Evolutionary conservation across 2,113 vertebrate species (phyloP).

Genomic region (Eonycteris spelaea): DNA sequence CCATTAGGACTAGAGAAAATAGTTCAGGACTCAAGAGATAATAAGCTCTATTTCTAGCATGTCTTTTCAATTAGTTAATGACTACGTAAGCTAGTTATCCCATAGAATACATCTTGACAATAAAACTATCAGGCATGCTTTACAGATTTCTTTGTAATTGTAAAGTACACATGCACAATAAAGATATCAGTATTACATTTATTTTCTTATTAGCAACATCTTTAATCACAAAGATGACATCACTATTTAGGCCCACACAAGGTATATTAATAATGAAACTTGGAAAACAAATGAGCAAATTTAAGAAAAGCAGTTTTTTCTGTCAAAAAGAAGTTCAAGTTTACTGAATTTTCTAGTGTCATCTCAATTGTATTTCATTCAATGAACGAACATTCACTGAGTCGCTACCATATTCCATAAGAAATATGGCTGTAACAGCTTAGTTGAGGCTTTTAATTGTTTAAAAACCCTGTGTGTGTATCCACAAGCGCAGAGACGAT

Average conservation of each 20-base stretch:
- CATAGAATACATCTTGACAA: neutral
- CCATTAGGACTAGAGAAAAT: neutral
- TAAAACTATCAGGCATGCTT: neutral
- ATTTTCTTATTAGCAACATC: neutral
- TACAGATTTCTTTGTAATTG: neutral
- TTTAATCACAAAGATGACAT: neutral
- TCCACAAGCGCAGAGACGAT: neutral
- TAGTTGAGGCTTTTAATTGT: neutral
- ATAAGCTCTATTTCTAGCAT: neutral
- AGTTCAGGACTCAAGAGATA: neutral
- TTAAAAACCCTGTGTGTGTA: neutral
- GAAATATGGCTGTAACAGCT: neutral
- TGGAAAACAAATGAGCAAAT: neutral
- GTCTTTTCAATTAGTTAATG: neutral
- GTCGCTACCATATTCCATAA: neutral
- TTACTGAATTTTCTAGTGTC: neutral
- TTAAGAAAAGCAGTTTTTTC: neutral
- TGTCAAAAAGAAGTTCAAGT: neutral
- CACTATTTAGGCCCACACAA: neutral
- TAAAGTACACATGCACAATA: neutral
- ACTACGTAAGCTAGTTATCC: neutral
- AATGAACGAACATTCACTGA: neutral
- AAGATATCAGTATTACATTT: neutral
- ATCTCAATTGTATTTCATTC: neutral
- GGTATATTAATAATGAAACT: neutral